phyloP scores from a whole-genome alignment of 2,797 vertebrate genomes.

The Phoxinus dragarum region DNA sequence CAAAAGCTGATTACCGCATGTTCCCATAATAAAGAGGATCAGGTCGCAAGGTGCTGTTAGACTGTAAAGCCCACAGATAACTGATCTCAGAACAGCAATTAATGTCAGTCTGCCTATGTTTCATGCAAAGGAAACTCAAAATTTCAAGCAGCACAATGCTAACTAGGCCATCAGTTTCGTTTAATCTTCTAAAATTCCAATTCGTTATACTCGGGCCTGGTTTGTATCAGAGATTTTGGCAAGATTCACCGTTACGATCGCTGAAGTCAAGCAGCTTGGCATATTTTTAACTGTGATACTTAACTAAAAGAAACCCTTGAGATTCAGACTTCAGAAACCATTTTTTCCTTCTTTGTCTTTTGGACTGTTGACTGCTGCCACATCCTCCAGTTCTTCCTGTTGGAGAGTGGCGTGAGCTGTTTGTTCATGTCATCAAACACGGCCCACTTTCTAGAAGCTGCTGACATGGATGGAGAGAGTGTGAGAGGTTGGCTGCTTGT shows the following conservation, averaged over 20 bases:
- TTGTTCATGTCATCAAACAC: slow-evolving; percentile 65
- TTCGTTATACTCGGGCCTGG: background rate
- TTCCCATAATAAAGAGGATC: slow-evolving; percentile 49
- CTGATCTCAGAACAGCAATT: slow-evolving; percentile 42
- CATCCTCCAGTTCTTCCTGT: slow-evolving; percentile 50
- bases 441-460: slow-evolving; percentile 64
- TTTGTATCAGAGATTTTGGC: slow-evolving; percentile 16
- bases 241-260: background rate
- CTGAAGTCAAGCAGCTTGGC: slow-evolving; percentile 5
- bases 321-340: slow-evolving; percentile 14
- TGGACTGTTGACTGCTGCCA: slow-evolving; percentile 22
- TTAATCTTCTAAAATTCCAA: background rate
- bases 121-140: slow-evolving; percentile 43
- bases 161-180: slow-evolving; percentile 5
- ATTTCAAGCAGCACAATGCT: background rate
- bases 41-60: slow-evolving; percentile 25
- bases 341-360: slow-evolving; percentile 30
- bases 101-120: slow-evolving; percentile 29
- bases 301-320: slow-evolving; percentile 19
- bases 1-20: slow-evolving; percentile 55
- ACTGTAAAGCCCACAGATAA: slow-evolving; percentile 31
- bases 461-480: slow-evolving; percentile 40
- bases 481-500: slow-evolving; percentile 63
- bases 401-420: slow-evolving; percentile 21
- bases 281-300: slow-evolving; percentile 24